These are phyloP conservation scores for Noctua janthina DNA, from an alignment of 2,888 invertebrate genomes.

Conservation along the genomic window DNA sequence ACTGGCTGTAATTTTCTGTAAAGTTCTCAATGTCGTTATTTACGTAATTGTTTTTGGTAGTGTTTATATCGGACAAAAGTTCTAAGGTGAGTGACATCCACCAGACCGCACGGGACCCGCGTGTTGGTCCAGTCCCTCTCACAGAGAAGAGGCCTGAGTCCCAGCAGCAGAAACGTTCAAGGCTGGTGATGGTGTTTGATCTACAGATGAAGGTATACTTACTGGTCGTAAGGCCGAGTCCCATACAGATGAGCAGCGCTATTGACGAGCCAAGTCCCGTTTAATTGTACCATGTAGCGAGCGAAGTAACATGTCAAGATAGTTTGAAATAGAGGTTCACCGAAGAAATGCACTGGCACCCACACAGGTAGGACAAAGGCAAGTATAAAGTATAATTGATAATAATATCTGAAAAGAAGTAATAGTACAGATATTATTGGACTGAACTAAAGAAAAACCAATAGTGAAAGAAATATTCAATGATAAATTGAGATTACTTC, in stretches of 20 bases:
- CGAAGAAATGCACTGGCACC: conserved; percentile 93
- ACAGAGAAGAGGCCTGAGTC: not conserved
- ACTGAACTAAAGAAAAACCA: not conserved
- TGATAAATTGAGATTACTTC: conserved; percentile 86
- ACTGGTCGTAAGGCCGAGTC: conserved; percentile 94
- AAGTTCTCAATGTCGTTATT: conserved; percentile 36
- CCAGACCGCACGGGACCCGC: not conserved
- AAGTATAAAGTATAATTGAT: conserved; percentile 89
- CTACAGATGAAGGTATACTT: conserved; percentile 71
- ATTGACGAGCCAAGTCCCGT: conserved; percentile 95
- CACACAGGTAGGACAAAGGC: conserved; percentile 91
- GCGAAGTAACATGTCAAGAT: conserved; percentile 91
- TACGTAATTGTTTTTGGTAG: not conserved
- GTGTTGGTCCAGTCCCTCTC: no score
- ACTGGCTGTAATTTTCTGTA: conserved; percentile 94
- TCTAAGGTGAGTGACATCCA: not conserved
- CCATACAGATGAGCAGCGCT: conserved; percentile 95
- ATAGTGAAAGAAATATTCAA: not conserved
- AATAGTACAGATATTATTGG: not conserved
- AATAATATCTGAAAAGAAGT: conserved; percentile 92
- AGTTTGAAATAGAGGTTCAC: conserved; percentile 91
- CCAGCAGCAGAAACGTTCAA: not conserved
- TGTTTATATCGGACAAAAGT: not conserved
- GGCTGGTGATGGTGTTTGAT: not conserved
- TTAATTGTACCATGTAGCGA: conserved; percentile 92